Percentiles rank a stretch among this genome's conserved stretches.
Conservation (phyloP, 2,888 invertebrate genomes). For the Oscheius sp. region DNA sequence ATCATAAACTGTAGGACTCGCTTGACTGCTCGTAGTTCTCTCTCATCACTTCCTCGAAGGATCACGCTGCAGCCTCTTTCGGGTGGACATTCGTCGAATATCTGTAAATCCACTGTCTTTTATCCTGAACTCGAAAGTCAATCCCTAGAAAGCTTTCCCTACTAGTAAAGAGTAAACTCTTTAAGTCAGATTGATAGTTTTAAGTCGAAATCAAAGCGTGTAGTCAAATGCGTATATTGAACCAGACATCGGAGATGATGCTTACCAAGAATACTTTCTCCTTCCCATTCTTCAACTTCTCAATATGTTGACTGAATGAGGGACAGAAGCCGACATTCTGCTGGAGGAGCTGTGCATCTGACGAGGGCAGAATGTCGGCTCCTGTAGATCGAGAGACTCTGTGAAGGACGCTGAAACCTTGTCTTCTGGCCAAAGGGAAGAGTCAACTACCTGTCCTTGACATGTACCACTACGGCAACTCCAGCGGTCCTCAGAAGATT, state of each 20-base stretch:
- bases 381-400: conserved; percentile 84
- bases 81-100: conserved; percentile 81
- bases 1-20: conserved; percentile 78
- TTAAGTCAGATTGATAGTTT: too few relatives aligned
- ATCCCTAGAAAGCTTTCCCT: too few relatives aligned
- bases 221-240: too few relatives aligned
- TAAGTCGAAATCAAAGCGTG: too few relatives aligned
- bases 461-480: conserved; percentile 52
- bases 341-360: conserved; percentile 70
- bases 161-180: too few relatives aligned
- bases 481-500: conserved; percentile 81
- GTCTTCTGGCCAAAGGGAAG: background rate
- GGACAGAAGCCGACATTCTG: conserved; percentile 75
- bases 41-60: conserved; percentile 82
- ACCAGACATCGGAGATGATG: background rate
- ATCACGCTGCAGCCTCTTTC: conserved; percentile 88
- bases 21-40: conserved; percentile 68
- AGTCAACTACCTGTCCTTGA: conserved; percentile 36
- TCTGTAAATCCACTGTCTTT: conserved; percentile 33
- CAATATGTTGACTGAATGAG: conserved; percentile 59
- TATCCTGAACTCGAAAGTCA: too few relatives aligned
- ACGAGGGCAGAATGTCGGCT: conserved; percentile 82
- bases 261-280: conserved; percentile 84
- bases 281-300: conserved; percentile 69
- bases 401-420: conserved; percentile 79